Evolutionary conservation across 2,797 vertebrate species (phyloP).

Genomic region (Alosa sapidissima): DNA sequence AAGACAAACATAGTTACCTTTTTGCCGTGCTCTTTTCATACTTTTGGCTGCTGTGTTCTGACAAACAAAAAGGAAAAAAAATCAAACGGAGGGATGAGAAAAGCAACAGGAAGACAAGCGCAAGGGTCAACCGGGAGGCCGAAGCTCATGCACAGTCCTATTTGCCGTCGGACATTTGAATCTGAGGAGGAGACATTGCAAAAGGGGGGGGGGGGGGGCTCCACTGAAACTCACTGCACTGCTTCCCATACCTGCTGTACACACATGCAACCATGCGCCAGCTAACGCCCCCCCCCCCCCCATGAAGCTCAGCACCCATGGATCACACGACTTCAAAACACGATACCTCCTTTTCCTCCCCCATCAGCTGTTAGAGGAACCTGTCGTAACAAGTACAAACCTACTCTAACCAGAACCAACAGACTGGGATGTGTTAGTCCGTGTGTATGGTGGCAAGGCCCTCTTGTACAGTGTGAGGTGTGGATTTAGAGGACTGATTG

Average conservation of each 20-base stretch:
- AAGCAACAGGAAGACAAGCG: constrained; percentile 25
- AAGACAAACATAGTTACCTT: constrained; percentile 50
- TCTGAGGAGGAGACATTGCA: constrained; percentile 58
- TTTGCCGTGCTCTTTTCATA: constrained; percentile 50
- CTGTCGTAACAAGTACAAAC: neutral
- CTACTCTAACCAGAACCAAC: constrained; percentile 33
- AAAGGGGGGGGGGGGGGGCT: neutral
- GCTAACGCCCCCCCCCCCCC: neutral
- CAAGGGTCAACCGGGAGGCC: constrained; percentile 49
- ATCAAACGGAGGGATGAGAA: neutral
- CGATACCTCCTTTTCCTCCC: neutral
- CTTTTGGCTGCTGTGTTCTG: constrained; percentile 61
- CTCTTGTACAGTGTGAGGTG: neutral
- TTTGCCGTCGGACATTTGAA: constrained; percentile 65
- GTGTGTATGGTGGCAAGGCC: too few species aligned
- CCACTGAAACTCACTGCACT: constrained; percentile 68
- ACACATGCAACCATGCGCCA: neutral
- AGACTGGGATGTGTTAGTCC: constrained; percentile 28
- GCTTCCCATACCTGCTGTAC: constrained; percentile 67
- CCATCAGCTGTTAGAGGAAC: neutral
- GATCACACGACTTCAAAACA: constrained; percentile 27
- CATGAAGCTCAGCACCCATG: constrained; percentile 49
- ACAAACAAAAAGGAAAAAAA: constrained; percentile 32
- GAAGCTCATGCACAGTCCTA: constrained; percentile 74
- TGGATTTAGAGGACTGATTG: neutral